Conservation (phyloP, 1,140 invertebrate genomes). For the Megalopta genalis region DNA sequence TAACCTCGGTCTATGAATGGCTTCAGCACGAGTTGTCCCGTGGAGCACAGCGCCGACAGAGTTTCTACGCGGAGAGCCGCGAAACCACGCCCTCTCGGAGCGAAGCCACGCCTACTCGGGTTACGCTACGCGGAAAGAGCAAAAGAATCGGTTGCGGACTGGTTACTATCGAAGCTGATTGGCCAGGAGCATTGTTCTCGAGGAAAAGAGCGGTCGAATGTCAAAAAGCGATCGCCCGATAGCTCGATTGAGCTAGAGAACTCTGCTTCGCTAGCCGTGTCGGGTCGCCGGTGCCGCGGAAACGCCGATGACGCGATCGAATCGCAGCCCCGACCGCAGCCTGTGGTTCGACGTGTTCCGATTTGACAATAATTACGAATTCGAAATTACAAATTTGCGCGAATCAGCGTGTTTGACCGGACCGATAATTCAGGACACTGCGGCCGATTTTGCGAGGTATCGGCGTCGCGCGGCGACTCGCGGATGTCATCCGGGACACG, state of each 20-base stretch:
- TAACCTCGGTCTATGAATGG: too few relatives aligned
- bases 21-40: too few relatives aligned
- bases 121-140: too few relatives aligned
- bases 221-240: too few relatives aligned
- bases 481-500: conserved; percentile 2
- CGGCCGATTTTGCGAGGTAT: conserved; percentile 24
- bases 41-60: too few relatives aligned
- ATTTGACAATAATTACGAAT: conserved; percentile 57
- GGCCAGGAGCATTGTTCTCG: too few relatives aligned
- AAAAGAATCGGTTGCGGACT: too few relatives aligned
- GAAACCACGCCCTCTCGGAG: too few relatives aligned
- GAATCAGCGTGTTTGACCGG: conserved; percentile 39
- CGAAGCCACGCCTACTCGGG: too few relatives aligned
- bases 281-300: background rate
- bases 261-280: background rate
- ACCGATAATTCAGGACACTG: conserved; percentile 45
- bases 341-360: conserved; percentile 6
- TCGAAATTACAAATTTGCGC: conserved; percentile 47
- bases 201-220: too few relatives aligned
- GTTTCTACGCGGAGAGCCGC: too few relatives aligned
- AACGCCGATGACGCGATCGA: conserved; percentile 30
- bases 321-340: conserved; percentile 27
- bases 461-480: background rate
- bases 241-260: background rate
- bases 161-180: too few relatives aligned